These are phyloP conservation scores for Heliconius ethilla DNA, from an alignment of 2,888 invertebrate species.

Conservation along the genomic window DNA sequence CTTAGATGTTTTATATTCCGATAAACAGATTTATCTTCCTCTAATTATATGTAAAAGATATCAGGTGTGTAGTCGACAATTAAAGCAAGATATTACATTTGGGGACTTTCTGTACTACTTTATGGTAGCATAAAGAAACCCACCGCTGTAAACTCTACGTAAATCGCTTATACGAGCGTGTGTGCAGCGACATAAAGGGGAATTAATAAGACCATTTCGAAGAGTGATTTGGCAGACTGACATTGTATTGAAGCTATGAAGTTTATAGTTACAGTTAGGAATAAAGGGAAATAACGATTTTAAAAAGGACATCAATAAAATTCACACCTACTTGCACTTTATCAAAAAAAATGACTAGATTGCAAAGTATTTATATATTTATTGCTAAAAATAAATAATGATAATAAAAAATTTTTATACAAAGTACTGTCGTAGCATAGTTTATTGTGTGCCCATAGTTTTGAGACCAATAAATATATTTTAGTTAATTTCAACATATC, in stretches of 20 bases:
- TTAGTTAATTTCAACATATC: too few relatives aligned
- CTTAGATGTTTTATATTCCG: background rate
- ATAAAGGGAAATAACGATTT: constrained; percentile 63
- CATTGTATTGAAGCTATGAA: constrained; percentile 58
- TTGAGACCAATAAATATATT: background rate
- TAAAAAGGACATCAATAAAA: constrained; percentile 61
- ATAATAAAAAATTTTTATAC: background rate
- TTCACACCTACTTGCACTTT: constrained; percentile 50
- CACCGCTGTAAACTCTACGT: constrained; percentile 70
- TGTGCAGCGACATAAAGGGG: constrained; percentile 76
- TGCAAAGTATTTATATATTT: background rate
- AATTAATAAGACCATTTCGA: constrained; percentile 79
- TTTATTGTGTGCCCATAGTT: background rate
- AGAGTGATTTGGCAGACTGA: constrained; percentile 70
- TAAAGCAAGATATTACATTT: constrained; percentile 67
- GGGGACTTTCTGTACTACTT: constrained; percentile 63
- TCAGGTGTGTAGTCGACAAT: constrained; percentile 71
- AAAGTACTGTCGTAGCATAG: too few relatives aligned
- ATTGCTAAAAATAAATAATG: background rate
- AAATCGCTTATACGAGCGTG: constrained; percentile 69
- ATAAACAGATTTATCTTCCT: constrained; percentile 31
- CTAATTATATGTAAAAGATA: constrained; percentile 51
- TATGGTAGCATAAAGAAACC: constrained; percentile 78
- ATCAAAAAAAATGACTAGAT: background rate
- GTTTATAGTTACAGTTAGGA: constrained; percentile 52